Percentiles rank a stretch among this genome's conserved stretches.
Evolutionary conservation across 2,113 vertebrate genomes (phyloP).

Genomic region (Lagopus leucura): DNA sequence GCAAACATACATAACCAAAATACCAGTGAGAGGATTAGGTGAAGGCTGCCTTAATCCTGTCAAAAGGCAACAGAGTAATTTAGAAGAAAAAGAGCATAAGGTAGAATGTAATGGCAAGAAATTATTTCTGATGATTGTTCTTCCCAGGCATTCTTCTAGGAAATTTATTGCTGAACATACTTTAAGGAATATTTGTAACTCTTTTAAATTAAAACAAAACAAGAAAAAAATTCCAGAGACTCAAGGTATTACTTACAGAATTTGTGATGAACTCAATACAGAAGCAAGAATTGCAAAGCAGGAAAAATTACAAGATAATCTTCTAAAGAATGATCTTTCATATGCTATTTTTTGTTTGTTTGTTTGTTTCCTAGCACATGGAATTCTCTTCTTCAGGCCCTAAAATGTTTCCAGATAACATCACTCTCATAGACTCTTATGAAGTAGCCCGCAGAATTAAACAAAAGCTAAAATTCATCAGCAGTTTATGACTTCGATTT

Average conservation of each 20-base stretch:
- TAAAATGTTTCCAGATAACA: conserved; percentile 29
- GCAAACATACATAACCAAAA: background rate
- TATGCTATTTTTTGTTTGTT: conserved; percentile 14
- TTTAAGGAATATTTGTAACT: background rate
- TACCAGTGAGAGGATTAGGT: background rate
- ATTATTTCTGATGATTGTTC: background rate
- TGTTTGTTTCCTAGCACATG: conserved; percentile 43
- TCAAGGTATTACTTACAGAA: background rate
- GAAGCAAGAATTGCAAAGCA: conserved; percentile 29
- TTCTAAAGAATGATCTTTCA: conserved; percentile 37
- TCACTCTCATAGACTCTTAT: background rate
- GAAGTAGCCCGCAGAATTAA: background rate
- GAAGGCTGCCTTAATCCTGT: background rate
- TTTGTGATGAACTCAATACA: background rate
- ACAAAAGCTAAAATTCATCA: background rate
- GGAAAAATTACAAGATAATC: background rate
- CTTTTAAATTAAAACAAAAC: background rate
- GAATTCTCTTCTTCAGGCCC: conserved; percentile 7
- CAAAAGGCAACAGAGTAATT: background rate
- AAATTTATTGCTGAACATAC: background rate
- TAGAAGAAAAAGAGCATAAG: background rate
- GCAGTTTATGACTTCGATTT: background rate
- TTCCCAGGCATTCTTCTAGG: background rate
- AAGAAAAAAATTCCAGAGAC: background rate
- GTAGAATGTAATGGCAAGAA: background rate